These are phyloP conservation scores for Drosophila paulistorum DNA, from an alignment of 1,140 invertebrate species.

Conservation along the genomic window DNA sequence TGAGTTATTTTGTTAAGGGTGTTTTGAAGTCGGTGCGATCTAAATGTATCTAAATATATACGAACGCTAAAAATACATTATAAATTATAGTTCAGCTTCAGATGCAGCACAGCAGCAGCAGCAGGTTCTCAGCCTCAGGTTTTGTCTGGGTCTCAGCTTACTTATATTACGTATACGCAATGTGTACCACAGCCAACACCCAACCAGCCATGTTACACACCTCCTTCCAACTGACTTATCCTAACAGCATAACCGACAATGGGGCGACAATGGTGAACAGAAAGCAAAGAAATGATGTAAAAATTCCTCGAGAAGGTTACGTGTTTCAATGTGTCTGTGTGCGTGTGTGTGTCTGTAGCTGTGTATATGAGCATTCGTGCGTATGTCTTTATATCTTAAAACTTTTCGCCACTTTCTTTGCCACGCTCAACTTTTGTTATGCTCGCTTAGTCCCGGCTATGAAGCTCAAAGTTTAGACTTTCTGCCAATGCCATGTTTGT, in stretches of 20 bases:
- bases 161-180: slow-evolving; percentile 68
- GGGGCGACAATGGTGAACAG: slow-evolving; percentile 64
- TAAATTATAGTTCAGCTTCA: slow-evolving; percentile 68
- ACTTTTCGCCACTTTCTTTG: slow-evolving; percentile 76
- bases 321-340: slow-evolving; percentile 36
- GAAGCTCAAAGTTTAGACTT: slow-evolving; percentile 12
- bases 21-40: background rate
- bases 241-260: slow-evolving; percentile 22
- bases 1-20: background rate
- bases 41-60: slow-evolving; percentile 19
- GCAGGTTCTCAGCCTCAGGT: slow-evolving; percentile 21
- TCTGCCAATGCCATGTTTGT: slow-evolving; percentile 43
- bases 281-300: slow-evolving; percentile 59
- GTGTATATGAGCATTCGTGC: slow-evolving; percentile 56
- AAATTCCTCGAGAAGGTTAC: slow-evolving; percentile 54
- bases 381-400: slow-evolving; percentile 76
- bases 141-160: slow-evolving; percentile 19
- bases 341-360: background rate
- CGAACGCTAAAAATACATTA: slow-evolving; percentile 61
- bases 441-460: slow-evolving; percentile 57
- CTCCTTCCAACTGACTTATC: background rate
- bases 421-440: slow-evolving; percentile 77
- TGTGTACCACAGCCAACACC: slow-evolving; percentile 25
- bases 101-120: slow-evolving; percentile 23
- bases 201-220: background rate